Evolutionary conservation across 2,888 invertebrate species (phyloP).

Genomic region (Conistra vaccinii): DNA sequence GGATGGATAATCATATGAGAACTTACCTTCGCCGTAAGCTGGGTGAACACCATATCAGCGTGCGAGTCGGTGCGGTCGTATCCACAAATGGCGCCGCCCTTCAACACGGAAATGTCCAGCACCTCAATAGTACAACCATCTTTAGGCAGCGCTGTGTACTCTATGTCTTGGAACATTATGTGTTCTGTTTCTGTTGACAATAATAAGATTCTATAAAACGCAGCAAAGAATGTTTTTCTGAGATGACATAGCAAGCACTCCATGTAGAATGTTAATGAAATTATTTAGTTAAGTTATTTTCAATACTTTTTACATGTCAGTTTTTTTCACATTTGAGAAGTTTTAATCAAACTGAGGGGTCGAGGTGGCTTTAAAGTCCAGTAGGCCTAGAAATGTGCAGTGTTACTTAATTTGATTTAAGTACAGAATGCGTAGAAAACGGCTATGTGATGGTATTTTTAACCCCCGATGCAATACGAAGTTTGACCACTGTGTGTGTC

Average conservation of each 20-base stretch:
- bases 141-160: constrained; percentile 68
- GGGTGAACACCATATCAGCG: constrained; percentile 39
- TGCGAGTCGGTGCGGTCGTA: constrained; percentile 41
- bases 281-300: not conserved
- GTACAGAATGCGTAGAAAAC: no score
- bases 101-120: constrained; percentile 68
- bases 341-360: not conserved
- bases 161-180: constrained; percentile 70
- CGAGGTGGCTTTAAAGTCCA: not conserved
- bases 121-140: constrained; percentile 69
- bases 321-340: not conserved
- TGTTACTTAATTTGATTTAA: not conserved
- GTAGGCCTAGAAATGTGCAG: not conserved
- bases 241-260: not conserved
- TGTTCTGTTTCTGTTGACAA: constrained; percentile 68
- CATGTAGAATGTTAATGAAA: not conserved
- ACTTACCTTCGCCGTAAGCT: constrained; percentile 70
- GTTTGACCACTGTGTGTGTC: no score
- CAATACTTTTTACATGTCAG: not conserved
- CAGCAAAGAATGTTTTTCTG: not conserved
- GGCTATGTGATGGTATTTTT: no score
- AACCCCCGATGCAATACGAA: no score
- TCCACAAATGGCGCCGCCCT: constrained; percentile 68
- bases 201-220: not conserved
- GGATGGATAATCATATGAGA: not conserved